Evolutionary conservation across 2,797 vertebrate genomes (phyloP).

Genomic region (Sebastolobus altivelis): DNA sequence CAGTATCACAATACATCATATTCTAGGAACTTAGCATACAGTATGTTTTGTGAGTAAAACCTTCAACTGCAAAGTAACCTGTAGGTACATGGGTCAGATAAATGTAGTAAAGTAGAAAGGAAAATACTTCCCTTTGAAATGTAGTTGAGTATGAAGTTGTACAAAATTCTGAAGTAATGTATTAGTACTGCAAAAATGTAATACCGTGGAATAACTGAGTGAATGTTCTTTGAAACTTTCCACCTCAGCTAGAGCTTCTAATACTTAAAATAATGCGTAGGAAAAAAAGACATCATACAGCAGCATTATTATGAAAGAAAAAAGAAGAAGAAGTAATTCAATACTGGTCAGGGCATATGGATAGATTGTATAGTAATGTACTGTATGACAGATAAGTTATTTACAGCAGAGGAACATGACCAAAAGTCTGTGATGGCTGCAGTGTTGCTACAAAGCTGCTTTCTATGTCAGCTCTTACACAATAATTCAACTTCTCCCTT

Average conservation of each 20-base stretch:
- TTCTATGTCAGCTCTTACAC: neutral
- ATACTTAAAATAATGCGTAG: neutral
- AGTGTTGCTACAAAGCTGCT: neutral
- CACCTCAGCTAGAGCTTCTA: neutral
- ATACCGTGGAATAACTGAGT: neutral
- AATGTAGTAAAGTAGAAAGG: neutral
- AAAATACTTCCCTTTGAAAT: neutral
- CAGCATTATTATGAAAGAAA: neutral
- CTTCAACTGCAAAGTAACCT: neutral
- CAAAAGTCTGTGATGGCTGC: neutral
- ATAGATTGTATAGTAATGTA: neutral
- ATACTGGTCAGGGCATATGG: neutral
- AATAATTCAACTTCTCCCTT: neutral
- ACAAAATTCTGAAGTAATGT: neutral
- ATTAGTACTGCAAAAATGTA: neutral
- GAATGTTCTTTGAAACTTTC: neutral
- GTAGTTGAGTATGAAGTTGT: too few species aligned
- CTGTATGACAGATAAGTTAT: constrained; percentile 9
- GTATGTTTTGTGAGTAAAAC: neutral
- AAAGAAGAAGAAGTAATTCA: neutral
- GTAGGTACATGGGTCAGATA: neutral
- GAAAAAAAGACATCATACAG: neutral
- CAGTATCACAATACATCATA: neutral
- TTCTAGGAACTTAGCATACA: too few species aligned
- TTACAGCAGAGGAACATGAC: neutral